A percentile compares a stretch with the other conserved stretches of the same genome.
These are phyloP conservation scores for Tenebrosternarchus preto DNA, from an alignment of 2,113 vertebrate species.

Conservation along the genomic window DNA sequence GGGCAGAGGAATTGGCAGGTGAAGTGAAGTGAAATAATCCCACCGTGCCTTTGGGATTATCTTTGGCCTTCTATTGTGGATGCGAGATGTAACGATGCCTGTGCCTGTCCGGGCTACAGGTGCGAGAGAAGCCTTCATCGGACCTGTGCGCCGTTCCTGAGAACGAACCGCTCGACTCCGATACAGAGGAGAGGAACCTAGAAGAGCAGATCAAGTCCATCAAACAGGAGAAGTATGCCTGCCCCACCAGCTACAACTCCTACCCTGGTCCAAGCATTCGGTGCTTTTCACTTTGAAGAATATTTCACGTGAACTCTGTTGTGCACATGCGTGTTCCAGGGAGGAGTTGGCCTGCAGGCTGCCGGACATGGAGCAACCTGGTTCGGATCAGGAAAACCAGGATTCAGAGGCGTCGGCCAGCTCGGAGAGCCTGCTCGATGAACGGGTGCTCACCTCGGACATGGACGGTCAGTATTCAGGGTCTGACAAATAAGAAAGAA, in stretches of 20 bases:
- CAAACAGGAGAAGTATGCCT: slow-evolving; percentile 92
- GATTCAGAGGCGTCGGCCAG: slow-evolving; percentile 92
- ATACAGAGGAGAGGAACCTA: slow-evolving; percentile 82
- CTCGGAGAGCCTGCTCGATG: slow-evolving; percentile 92
- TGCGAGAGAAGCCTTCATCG: slow-evolving; percentile 67
- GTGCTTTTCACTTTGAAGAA: not conserved
- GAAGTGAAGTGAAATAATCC: not conserved
- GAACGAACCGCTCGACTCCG: slow-evolving; percentile 77
- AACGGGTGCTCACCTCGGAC: slow-evolving; percentile 71
- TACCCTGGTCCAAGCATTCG: not conserved
- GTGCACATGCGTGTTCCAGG: slow-evolving; percentile 63
- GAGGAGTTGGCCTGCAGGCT: slow-evolving; percentile 92
- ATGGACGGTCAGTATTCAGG: slow-evolving; percentile 90
- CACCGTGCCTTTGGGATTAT: not conserved
- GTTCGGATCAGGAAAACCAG: slow-evolving; percentile 92
- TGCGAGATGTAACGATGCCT: slow-evolving; percentile 67
- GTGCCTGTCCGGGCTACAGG: slow-evolving; percentile 54
- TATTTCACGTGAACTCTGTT: too few species aligned
- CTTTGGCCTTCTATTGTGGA: not conserved
- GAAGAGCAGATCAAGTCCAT: slow-evolving; percentile 91
- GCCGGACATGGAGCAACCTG: slow-evolving; percentile 91
- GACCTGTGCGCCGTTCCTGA: slow-evolving; percentile 77
- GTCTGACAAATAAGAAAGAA: slow-evolving; percentile 60
- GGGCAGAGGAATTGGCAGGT: too few species aligned
- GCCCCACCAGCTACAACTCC: not conserved